phyloP scores from a whole-genome alignment of 2,797 vertebrate genomes.

The Threskiornis aethiopicus region DNA sequence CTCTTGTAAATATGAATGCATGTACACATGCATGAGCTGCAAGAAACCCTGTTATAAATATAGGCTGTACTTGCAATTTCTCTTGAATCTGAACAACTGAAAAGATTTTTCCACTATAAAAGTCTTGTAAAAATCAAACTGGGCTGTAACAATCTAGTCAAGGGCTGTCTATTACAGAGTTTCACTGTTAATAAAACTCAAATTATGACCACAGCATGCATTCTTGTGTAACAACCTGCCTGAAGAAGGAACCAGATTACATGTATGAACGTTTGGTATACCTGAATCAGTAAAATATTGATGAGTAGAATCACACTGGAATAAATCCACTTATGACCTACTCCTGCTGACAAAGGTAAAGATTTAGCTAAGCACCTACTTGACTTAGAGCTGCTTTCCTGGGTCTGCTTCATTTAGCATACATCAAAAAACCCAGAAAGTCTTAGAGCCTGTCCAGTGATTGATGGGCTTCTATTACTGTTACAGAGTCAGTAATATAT shows the following conservation, averaged over 20 bases:
- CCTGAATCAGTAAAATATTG: not conserved
- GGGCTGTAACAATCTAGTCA: not conserved
- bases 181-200: not conserved
- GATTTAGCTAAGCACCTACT: not conserved
- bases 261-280: not conserved
- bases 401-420: not conserved
- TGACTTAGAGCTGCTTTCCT: not conserved
- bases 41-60: not conserved
- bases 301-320: not conserved
- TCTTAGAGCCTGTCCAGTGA: not conserved
- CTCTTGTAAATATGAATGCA: not conserved
- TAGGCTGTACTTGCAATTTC: not conserved
- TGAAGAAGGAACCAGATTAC: not conserved
- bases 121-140: not conserved
- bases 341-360: not conserved
- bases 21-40: rapidly evolving
- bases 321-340: not conserved
- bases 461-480: not conserved
- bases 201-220: not conserved
- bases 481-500: not conserved
- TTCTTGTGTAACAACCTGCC: not conserved
- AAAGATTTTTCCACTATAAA: not conserved
- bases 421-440: not conserved
- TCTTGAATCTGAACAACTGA: not conserved
- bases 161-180: not conserved